Conservation (phyloP, 2,113 vertebrate genomes). For the Phylloscopus whistleri region DNA sequence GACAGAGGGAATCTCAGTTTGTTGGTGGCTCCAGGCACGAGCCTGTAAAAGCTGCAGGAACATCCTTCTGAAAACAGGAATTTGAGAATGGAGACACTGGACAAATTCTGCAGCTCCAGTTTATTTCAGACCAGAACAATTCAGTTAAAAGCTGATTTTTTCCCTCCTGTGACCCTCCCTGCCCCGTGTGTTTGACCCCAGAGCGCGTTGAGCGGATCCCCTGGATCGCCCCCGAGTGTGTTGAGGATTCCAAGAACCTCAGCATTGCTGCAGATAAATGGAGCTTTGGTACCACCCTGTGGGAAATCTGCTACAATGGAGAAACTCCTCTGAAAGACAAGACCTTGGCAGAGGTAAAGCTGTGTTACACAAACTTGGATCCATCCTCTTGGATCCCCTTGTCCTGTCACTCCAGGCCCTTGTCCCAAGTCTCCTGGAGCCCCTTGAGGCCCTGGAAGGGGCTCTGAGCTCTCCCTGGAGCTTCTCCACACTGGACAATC, state of each 20-base stretch:
- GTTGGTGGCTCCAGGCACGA: neutral
- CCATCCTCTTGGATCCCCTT: neutral
- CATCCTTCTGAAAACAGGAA: neutral
- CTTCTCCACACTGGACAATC: neutral
- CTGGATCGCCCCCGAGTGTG: slow-evolving; percentile 95
- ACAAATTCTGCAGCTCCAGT: neutral
- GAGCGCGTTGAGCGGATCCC: slow-evolving; percentile 93
- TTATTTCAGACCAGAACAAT: neutral
- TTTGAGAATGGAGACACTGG: neutral
- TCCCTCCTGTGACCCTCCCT: neutral
- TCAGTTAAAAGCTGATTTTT: neutral
- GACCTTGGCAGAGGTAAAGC: slow-evolving; percentile 89
- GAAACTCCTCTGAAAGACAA: slow-evolving; percentile 95
- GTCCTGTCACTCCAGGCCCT: neutral
- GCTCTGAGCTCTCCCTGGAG: neutral
- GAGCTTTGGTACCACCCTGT: slow-evolving; percentile 96
- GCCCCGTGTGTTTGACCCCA: slow-evolving; percentile 31
- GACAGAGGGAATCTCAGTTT: neutral
- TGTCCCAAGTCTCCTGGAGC: neutral
- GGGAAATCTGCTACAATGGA: slow-evolving; percentile 98
- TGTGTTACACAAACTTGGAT: neutral
- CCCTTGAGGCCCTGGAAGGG: fast-evolving
- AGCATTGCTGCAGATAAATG: slow-evolving; percentile 93
- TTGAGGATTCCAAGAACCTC: slow-evolving; percentile 82
- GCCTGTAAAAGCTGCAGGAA: neutral